Evolutionary conservation across 1,140 invertebrate genomes (phyloP), one percentile per base, ranked within the genome.

Genomic region (Trichonephila inaurata): DNA sequence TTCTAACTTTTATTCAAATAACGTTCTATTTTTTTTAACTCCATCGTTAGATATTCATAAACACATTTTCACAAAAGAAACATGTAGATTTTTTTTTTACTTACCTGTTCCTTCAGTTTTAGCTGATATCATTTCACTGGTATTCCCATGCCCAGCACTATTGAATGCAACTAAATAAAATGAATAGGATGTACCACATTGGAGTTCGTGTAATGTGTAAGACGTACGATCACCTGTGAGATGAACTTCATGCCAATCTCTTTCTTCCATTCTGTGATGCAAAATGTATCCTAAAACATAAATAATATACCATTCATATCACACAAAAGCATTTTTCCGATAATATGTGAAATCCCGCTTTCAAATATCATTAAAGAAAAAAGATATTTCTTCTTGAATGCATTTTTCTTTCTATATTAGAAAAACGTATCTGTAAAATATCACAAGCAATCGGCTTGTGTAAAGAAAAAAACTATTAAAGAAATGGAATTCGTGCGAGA

Each of bases 71-170:
- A 19, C 14, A 16, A 2, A 62, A 62, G 61, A 62, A 19, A 16
- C 44, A 51, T 10, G 7, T 51, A 51, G 51, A 51, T 5, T 51
- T 0, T 0, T n/a, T 10, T 51, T 81, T 64, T 24, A 94, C 95
- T 95, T 94, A 96, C 96, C 95, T 69, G 96, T 96, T 0, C 97
- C 97, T 94, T 96, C 97, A 1, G 97, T 97, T 94, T 96, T 96
- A 0, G 96, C 96, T 88, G 89, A 77, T 10, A 94, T 91, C 14
- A 91, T 91, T 62, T 94, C 93, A 58, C 89, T 91, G n/a, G 12
- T 28, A 24, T 91, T 91, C 18, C 93, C 90, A 60, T 89, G 93
- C 1, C 94, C 94, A 7, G 91, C 94, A 28, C 82, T 94, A 28
- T 95, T 95, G 62, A 94, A 94, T 8, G 94, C 94, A n/a, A 95